A percentile compares a stretch with the other conserved stretches of the same genome.
Evolutionary conservation across 2,888 invertebrate species (phyloP).

Genomic region (Conistra vaccinii): DNA sequence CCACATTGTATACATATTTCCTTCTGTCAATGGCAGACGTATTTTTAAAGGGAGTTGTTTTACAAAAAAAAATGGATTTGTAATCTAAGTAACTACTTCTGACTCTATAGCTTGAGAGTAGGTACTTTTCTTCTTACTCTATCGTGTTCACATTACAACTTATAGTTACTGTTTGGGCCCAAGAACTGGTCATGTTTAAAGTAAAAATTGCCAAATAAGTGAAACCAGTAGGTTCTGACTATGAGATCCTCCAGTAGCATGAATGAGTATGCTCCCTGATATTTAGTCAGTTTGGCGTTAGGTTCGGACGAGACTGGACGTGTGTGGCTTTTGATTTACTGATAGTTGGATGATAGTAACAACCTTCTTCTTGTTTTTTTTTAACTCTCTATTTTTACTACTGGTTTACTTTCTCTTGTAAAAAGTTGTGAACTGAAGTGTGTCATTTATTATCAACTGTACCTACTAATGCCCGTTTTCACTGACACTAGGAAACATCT

Average conservation of each 20-base stretch:
- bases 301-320: conserved; percentile 42
- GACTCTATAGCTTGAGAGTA: not conserved
- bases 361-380: not conserved
- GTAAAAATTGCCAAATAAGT: not conserved
- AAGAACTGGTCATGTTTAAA: not conserved
- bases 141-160: not conserved
- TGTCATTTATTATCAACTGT: not conserved
- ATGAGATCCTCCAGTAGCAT: conserved; percentile 19
- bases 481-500: not conserved
- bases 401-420: not conserved
- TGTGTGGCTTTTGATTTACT: conserved; percentile 47
- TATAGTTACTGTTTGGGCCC: not conserved
- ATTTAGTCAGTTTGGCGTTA: conserved; percentile 40
- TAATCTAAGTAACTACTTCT: not conserved
- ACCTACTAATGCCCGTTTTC: not conserved
- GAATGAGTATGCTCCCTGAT: conserved; percentile 35
- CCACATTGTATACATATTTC: too few relatives aligned
- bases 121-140: not conserved
- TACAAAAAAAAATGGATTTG: not conserved
- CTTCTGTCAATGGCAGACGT: not conserved
- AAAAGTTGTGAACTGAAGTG: not conserved
- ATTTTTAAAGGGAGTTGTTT: too few relatives aligned
- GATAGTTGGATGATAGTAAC: conserved; percentile 57
- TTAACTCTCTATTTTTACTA: not conserved
- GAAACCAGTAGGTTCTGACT: conserved; percentile 46